These are phyloP conservation scores for Blennius ocellaris DNA, from an alignment of 2,113 vertebrate species.

Conservation along the genomic window DNA sequence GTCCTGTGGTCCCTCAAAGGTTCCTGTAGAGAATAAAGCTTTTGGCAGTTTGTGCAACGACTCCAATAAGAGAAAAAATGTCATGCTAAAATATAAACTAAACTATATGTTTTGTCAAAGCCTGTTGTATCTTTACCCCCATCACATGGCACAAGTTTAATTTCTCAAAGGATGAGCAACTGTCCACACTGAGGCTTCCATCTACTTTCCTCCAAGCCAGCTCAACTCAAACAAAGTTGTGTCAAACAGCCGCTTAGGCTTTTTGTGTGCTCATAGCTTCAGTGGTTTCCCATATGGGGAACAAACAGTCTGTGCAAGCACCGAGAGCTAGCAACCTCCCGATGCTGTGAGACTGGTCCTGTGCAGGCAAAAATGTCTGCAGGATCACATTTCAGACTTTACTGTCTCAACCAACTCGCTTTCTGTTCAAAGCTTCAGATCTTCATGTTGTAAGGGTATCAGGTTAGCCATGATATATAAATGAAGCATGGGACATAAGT, in stretches of 20 bases:
- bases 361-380: slow-evolving; percentile 15
- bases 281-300: slow-evolving; percentile 67
- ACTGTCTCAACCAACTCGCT: slow-evolving; percentile 8
- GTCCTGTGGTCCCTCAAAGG: slow-evolving; percentile 61
- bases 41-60: slow-evolving; percentile 25
- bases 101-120: slow-evolving; percentile 30
- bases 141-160: slow-evolving; percentile 16
- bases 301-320: slow-evolving; percentile 72
- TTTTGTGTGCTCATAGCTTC: slow-evolving; percentile 52
- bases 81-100: neutral
- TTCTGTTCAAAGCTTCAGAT: neutral
- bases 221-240: slow-evolving; percentile 56
- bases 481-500: slow-evolving; percentile 16
- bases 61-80: slow-evolving; percentile 7
- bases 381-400: slow-evolving; percentile 41
- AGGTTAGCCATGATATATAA: slow-evolving; percentile 9
- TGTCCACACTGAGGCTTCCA: slow-evolving; percentile 23
- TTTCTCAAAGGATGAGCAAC: slow-evolving; percentile 52
- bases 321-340: slow-evolving; percentile 22
- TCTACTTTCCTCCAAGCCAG: slow-evolving; percentile 40
- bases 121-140: slow-evolving; percentile 22
- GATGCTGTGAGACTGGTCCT: slow-evolving; percentile 27
- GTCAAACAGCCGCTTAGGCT: slow-evolving; percentile 56
- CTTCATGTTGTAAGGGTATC: neutral
- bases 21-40: slow-evolving; percentile 37